phyloP scores from a whole-genome alignment of 92 coral and sea anemone genomes.

The Epizoanthus rinbou region DNA sequence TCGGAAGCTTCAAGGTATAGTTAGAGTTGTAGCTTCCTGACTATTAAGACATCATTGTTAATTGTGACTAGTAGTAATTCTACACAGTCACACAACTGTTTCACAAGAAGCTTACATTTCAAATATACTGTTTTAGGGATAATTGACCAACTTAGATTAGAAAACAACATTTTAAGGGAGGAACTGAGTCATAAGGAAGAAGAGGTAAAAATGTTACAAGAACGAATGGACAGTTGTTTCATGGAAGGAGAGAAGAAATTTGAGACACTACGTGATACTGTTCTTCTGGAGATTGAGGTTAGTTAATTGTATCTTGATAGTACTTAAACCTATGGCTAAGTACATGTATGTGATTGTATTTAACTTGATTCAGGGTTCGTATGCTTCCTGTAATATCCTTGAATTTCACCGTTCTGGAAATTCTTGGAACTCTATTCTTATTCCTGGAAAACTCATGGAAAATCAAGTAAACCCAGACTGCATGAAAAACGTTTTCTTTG shows the following conservation, averaged over 20 bases:
- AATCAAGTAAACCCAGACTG: no score
- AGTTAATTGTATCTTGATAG: neutral
- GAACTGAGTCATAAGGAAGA: slow-evolving; percentile 54
- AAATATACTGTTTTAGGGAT: slow-evolving; percentile 40
- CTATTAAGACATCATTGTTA: neutral
- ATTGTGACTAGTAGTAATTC: no score
- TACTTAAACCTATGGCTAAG: neutral
- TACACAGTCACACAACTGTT: no score
- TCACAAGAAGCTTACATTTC: no score
- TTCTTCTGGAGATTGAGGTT: slow-evolving; percentile 65
- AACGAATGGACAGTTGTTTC: slow-evolving; percentile 22
- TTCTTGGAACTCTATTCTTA: no score
- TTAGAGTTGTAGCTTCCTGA: neutral
- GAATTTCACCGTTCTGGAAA: no score
- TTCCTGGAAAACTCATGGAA: no score
- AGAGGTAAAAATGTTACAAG: slow-evolving; percentile 46
- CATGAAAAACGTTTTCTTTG: no score
- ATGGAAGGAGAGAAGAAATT: slow-evolving; percentile 56
- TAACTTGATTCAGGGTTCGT: no score
- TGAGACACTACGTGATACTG: slow-evolving; percentile 43
- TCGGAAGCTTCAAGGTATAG: slow-evolving; percentile 83
- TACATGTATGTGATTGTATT: neutral
- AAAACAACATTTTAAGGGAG: slow-evolving; percentile 51
- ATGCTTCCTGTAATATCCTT: no score
- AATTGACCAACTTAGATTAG: slow-evolving; percentile 68